A percentile compares a stretch with the other conserved stretches of the same genome.
Evolutionary conservation across 1,140 invertebrate species (phyloP).

Genomic region (Rhopalosiphum padi): DNA sequence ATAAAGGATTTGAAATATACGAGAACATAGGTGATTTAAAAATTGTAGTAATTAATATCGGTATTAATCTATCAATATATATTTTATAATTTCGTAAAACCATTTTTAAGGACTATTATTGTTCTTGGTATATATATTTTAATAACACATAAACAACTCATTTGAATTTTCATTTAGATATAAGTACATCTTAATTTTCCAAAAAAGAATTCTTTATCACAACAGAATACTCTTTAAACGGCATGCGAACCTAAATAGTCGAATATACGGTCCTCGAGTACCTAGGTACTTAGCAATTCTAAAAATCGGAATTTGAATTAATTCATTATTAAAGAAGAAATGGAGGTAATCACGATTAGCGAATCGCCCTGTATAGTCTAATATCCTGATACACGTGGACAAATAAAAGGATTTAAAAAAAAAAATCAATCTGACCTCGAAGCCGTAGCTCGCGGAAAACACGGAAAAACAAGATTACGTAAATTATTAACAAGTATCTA

Average conservation of each 20-base stretch:
- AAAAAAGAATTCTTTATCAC: not conserved
- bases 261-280: not conserved
- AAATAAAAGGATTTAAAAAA: not conserved
- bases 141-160: not conserved
- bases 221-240: not conserved
- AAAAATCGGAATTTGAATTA: not conserved
- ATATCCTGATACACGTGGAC: not conserved
- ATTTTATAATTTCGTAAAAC: no score
- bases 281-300: no score
- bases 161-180: not conserved
- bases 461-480: not conserved
- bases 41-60: no score
- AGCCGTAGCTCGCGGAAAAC: not conserved
- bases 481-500: not conserved
- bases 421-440: not conserved
- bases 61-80: no score
- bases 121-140: not conserved
- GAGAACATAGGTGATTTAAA: no score
- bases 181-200: not conserved
- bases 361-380: not conserved
- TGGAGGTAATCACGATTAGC: not conserved
- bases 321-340: not conserved
- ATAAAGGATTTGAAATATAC: not conserved
- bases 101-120: not conserved
- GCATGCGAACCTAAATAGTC: not conserved